A percentile compares a stretch with the other conserved stretches of the same genome.
phyloP scores from a whole-genome alignment of 2,888 invertebrate genomes.

The Malachius bipustulatus region DNA sequence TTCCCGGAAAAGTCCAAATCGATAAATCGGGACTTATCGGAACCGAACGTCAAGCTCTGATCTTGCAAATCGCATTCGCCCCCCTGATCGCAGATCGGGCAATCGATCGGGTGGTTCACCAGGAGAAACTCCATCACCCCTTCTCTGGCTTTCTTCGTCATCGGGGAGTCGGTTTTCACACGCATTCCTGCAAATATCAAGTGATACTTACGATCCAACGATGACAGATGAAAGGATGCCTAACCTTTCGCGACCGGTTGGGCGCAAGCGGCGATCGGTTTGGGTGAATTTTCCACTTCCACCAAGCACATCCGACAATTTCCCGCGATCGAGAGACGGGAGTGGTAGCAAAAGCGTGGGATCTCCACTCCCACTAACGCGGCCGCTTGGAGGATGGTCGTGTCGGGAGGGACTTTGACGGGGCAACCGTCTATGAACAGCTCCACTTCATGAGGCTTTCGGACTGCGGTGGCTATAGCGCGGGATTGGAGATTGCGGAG shows the following conservation, averaged over 20 bases:
- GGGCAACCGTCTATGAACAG: slow-evolving; percentile 95
- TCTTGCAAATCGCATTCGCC: slow-evolving; percentile 92
- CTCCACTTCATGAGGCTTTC: slow-evolving; percentile 63
- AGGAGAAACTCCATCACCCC: slow-evolving; percentile 99
- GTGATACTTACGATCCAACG: too few species aligned
- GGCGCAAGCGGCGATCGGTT: slow-evolving; percentile 97
- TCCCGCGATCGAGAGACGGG: slow-evolving; percentile 93
- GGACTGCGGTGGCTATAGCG: slow-evolving; percentile 25
- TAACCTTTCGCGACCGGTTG: slow-evolving; percentile 99
- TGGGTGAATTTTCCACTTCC: slow-evolving; percentile 95
- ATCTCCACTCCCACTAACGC: slow-evolving; percentile 94
- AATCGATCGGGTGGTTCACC: slow-evolving; percentile 97
- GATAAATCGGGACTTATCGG: slow-evolving; percentile 82
- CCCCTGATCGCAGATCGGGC: slow-evolving; percentile 99
- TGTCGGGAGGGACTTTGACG: slow-evolving; percentile 88
- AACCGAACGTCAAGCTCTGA: slow-evolving; percentile 99
- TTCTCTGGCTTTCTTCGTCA: slow-evolving; percentile 57
- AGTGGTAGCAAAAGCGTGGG: slow-evolving; percentile 98
- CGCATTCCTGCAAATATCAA: slow-evolving; percentile 75
- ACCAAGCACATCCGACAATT: slow-evolving; percentile 99
- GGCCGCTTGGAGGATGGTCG: slow-evolving; percentile 93
- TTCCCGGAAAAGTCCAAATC: slow-evolving; percentile 89
- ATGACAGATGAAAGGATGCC: too few species aligned
- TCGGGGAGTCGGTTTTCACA: slow-evolving; percentile 92
- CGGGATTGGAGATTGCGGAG: slow-evolving; percentile 22